Evolutionary conservation across 1,140 invertebrate species (phyloP).

Genomic region (Leptonema lineaticorne): DNA sequence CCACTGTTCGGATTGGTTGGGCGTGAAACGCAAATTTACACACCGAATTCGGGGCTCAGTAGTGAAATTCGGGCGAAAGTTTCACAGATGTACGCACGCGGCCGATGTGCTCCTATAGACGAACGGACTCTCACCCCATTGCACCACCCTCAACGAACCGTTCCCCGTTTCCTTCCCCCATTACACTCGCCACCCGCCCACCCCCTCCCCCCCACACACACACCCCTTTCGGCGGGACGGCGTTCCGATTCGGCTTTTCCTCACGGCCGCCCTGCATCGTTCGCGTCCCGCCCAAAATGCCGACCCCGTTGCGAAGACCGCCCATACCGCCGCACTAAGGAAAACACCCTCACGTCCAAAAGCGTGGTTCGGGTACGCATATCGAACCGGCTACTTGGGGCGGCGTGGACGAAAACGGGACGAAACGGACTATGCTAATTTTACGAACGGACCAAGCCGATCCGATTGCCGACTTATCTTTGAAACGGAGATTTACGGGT

Average conservation of each 20-base stretch:
- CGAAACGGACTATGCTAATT: slow-evolving; percentile 24
- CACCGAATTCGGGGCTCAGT: slow-evolving; percentile 31
- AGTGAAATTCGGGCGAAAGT: slow-evolving; percentile 32
- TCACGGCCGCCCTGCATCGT: too few relatives aligned
- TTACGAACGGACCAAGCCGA: slow-evolving; percentile 4
- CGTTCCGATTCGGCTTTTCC: not conserved
- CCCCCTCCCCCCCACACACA: not conserved
- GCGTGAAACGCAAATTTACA: slow-evolving; percentile 36
- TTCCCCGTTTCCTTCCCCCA: too few relatives aligned
- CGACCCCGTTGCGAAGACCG: not conserved
- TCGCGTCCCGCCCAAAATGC: too few relatives aligned
- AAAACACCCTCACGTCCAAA: not conserved
- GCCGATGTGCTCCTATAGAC: slow-evolving; percentile 4
- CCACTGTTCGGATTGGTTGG: slow-evolving; percentile 20
- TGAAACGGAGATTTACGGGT: not conserved
- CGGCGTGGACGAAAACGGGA: not conserved
- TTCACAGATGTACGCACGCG: slow-evolving; percentile 17
- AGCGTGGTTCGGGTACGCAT: not conserved
- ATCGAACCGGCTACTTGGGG: not conserved
- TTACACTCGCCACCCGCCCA: not conserved
- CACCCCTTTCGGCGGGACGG: not conserved
- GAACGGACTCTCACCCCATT: not conserved
- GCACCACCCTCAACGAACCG: too few relatives aligned
- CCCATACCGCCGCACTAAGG: not conserved
- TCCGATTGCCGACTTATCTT: slow-evolving; percentile 8